These are phyloP conservation scores for Megathymus violae DNA, from an alignment of 1,140 invertebrate species.

Conservation along the genomic window DNA sequence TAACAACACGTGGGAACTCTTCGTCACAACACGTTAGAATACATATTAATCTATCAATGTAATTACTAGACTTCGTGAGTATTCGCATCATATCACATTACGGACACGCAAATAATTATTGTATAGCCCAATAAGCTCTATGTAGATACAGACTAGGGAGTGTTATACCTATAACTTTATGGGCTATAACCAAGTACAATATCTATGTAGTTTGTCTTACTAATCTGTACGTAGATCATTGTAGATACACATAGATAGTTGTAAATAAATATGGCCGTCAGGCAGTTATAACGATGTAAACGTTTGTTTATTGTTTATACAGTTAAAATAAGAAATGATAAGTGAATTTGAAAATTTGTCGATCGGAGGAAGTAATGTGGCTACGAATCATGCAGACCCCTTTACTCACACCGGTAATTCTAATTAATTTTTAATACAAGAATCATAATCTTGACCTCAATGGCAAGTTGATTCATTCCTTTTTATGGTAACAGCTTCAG, in stretches of 20 bases:
- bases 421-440: slow-evolving; percentile 35
- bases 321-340: slow-evolving; percentile 77
- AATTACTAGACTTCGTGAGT: no score
- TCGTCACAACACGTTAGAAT: no score
- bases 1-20: no score
- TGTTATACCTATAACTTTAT: no score
- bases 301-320: slow-evolving; percentile 76
- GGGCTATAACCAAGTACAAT: no score
- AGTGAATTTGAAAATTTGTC: slow-evolving; percentile 84
- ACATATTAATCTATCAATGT: no score
- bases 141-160: no score
- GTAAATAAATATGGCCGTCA: slow-evolving; percentile 82
- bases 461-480: slow-evolving; percentile 53
- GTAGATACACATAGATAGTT: slow-evolving; percentile 36
- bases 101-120: no score
- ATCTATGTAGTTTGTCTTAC: no score
- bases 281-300: slow-evolving; percentile 77
- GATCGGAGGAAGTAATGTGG: slow-evolving; percentile 77
- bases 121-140: no score
- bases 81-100: no score
- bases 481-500: slow-evolving; percentile 47
- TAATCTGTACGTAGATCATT: no score
- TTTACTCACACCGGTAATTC: slow-evolving; percentile 77
- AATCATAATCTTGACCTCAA: slow-evolving; percentile 68
- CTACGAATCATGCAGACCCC: slow-evolving; percentile 78